Percentiles rank a stretch among this genome's conserved stretches.
Conservation (phyloP, 2,888 invertebrate genomes). For the Lapara coniferarum region DNA sequence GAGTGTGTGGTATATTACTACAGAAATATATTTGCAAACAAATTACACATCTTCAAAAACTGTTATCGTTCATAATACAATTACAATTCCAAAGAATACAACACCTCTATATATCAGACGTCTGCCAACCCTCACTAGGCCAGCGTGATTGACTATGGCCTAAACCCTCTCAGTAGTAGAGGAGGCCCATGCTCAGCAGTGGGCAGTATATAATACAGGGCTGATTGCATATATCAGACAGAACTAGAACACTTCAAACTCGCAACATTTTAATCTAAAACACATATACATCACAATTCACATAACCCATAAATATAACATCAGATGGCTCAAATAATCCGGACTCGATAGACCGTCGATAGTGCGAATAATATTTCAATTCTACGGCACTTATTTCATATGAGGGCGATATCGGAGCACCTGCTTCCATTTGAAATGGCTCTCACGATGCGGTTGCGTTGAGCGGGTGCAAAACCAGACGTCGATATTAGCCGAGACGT, state of each 20-base stretch:
- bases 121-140: no score
- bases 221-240: no score
- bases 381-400: constrained; percentile 56
- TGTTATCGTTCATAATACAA: no score
- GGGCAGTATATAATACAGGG: no score
- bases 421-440: constrained; percentile 53
- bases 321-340: constrained; percentile 46
- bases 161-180: no score
- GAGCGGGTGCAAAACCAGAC: constrained; percentile 34
- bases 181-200: no score
- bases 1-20: no score
- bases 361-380: constrained; percentile 66
- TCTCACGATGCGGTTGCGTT: constrained; percentile 45
- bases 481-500: constrained; percentile 33
- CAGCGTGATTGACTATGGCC: no score
- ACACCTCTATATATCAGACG: no score
- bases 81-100: no score
- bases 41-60: not conserved
- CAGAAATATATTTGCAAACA: no score
- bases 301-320: constrained; percentile 22
- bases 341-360: constrained; percentile 51
- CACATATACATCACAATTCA: not conserved
- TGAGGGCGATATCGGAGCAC: constrained; percentile 50
- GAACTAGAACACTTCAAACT: not conserved
- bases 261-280: not conserved